Evolutionary conservation across 1,140 invertebrate genomes (phyloP).

Genomic region (Lordiphosa stackelbergi): DNA sequence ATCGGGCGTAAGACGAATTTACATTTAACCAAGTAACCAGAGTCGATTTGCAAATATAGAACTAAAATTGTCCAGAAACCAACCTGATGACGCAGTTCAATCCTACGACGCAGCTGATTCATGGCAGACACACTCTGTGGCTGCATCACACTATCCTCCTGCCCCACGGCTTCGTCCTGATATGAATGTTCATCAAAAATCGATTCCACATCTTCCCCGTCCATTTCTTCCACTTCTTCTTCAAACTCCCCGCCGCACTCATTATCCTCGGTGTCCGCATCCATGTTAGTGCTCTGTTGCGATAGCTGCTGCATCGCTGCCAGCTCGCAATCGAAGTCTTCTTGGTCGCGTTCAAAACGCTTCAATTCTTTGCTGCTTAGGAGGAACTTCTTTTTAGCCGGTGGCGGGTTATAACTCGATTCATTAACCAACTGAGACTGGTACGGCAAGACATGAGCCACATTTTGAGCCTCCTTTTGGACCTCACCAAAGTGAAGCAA

Average conservation of each 20-base stretch:
- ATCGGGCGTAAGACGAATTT: no score
- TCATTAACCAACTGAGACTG: not conserved
- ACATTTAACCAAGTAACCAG: no score
- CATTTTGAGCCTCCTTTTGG: not conserved
- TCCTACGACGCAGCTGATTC: constrained; percentile 27
- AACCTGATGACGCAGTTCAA: constrained; percentile 39
- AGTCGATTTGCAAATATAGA: no score
- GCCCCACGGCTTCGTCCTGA: not conserved
- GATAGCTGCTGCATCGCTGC: constrained; percentile 20
- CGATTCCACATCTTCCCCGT: no score
- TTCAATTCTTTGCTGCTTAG: not conserved
- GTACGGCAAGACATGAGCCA: no score
- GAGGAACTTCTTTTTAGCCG: constrained; percentile 28
- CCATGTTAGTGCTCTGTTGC: no score
- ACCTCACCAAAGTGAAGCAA: constrained; percentile 13
- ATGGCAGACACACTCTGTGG: not conserved
- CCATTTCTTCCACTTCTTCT: no score
- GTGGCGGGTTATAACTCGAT: constrained; percentile 29
- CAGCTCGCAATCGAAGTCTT: constrained; percentile 46
- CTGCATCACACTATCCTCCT: constrained; percentile 1
- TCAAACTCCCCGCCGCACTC: no score
- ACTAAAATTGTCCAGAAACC: no score
- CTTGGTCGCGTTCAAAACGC: constrained; percentile 6
- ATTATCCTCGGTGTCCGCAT: not conserved
- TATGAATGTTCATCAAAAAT: no score